Evolutionary conservation across 2,888 invertebrate species (phyloP).

Genomic region (Ophion slaviceki): DNA sequence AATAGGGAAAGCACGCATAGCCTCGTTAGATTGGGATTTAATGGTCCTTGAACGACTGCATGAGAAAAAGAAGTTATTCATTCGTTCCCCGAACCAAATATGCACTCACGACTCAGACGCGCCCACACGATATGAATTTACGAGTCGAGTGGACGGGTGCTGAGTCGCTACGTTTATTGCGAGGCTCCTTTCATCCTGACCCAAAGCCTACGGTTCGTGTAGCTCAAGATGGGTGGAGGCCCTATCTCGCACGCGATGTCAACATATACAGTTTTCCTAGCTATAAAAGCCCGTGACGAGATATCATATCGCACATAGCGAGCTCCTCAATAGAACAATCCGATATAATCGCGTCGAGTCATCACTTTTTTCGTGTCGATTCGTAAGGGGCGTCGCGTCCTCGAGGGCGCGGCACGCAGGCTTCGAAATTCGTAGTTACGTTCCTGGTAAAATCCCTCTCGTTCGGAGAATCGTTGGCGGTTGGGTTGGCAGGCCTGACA

Average conservation of each 20-base stretch:
- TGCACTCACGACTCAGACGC: slow-evolving; percentile 1
- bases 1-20: slow-evolving; percentile 20
- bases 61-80: slow-evolving; percentile 12
- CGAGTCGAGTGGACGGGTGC: background rate
- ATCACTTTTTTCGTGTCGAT: background rate
- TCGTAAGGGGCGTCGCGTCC: background rate
- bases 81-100: slow-evolving; percentile 15
- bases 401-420: background rate
- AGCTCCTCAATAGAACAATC: background rate
- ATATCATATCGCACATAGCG: background rate
- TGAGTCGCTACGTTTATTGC: background rate
- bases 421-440: slow-evolving; percentile 6
- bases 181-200: background rate
- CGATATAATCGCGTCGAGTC: background rate
- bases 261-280: background rate
- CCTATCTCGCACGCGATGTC: background rate
- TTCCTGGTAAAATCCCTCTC: slow-evolving; percentile 23
- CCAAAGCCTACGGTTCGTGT: background rate
- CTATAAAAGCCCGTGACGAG: background rate
- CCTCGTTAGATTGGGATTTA: slow-evolving; percentile 21
- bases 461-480: slow-evolving; percentile 6
- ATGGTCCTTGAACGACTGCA: slow-evolving; percentile 24
- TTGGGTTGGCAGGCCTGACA: slow-evolving; percentile 58
- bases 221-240: background rate
- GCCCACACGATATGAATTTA: background rate